A percentile compares a stretch with the other conserved stretches of the same genome.
Evolutionary conservation across 2,888 invertebrate species (phyloP).

Genomic region (Leptopilina myrica): DNA sequence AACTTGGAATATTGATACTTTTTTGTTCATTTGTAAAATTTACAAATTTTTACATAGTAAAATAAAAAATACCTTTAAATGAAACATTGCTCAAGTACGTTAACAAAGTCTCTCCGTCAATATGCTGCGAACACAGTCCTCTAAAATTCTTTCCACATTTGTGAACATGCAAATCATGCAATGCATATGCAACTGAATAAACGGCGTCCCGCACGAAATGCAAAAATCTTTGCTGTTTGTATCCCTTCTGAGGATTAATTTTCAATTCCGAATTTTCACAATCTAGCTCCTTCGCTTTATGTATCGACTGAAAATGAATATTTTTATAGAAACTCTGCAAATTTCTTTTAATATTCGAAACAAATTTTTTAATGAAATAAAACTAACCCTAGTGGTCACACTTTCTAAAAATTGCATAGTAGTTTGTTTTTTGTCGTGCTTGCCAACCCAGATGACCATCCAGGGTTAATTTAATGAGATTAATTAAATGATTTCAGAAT

Average conservation of each 20-base stretch:
- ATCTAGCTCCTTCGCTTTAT: not conserved
- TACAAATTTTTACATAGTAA: too few species aligned
- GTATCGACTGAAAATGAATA: not conserved
- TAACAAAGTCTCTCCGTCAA: constrained; percentile 74
- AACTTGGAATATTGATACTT: too few species aligned
- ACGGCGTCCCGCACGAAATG: constrained; percentile 79
- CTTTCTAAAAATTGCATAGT: too few species aligned
- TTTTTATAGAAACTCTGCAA: not conserved
- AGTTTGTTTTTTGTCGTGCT: too few species aligned
- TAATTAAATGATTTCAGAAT: too few species aligned
- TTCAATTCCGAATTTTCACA: constrained; percentile 48
- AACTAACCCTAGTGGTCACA: not conserved
- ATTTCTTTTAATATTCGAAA: too few species aligned
- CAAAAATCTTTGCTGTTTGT: constrained; percentile 76
- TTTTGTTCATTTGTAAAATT: too few species aligned
- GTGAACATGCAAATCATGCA: constrained; percentile 76
- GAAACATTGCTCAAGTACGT: constrained; percentile 76
- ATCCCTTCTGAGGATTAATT: constrained; percentile 61
- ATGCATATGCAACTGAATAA: constrained; percentile 78
- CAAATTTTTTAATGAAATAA: not conserved
- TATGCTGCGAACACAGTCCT: constrained; percentile 75
- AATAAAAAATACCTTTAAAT: constrained; percentile 75
- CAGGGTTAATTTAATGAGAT: too few species aligned
- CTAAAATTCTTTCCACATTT: constrained; percentile 68
- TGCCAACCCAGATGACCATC: too few species aligned